Evolutionary conservation across 1,140 invertebrate species (phyloP).

Genomic region (Drosophila repleta): DNA sequence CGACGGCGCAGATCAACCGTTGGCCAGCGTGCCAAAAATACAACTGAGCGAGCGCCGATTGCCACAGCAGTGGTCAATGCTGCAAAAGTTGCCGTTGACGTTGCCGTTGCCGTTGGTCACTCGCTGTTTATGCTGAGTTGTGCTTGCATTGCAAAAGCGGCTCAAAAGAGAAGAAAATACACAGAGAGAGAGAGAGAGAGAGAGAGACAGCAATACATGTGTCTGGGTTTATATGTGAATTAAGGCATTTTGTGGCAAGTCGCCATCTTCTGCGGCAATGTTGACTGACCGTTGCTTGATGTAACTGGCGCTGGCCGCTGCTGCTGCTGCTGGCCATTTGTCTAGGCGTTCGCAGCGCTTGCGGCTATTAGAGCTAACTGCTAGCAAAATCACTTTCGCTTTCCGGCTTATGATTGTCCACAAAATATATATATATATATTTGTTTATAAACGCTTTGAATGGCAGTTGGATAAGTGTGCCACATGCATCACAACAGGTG

Average conservation of each 20-base stretch:
- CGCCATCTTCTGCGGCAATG: slow-evolving; percentile 69
- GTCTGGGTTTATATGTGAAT: slow-evolving; percentile 32
- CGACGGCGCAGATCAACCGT: slow-evolving; percentile 62
- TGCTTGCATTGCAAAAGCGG: slow-evolving; percentile 50
- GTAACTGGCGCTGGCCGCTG: slow-evolving; percentile 60
- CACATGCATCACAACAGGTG: slow-evolving; percentile 51
- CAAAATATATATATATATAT: slow-evolving; percentile 7
- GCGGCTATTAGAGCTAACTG: slow-evolving; percentile 43
- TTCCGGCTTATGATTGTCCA: slow-evolving; percentile 47
- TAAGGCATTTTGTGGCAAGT: slow-evolving; percentile 58
- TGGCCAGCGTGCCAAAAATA: slow-evolving; percentile 73
- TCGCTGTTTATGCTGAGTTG: slow-evolving; percentile 38
- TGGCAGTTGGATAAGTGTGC: slow-evolving; percentile 47
- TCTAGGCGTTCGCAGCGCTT: slow-evolving; percentile 43
- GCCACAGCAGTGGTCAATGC: slow-evolving; percentile 27
- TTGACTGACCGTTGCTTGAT: slow-evolving; percentile 67
- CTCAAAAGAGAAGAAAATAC: slow-evolving; percentile 22
- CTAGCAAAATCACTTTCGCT: slow-evolving; percentile 76
- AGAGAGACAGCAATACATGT: not conserved
- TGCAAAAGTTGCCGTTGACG: slow-evolving; percentile 21
- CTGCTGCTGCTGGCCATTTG: slow-evolving; percentile 59
- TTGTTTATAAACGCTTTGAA: slow-evolving; percentile 1
- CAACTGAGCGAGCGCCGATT: slow-evolving; percentile 56
- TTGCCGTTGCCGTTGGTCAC: not conserved
- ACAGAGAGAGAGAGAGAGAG: not conserved